phyloP scores from a whole-genome alignment of 2,888 invertebrate species.

The Thelaira solivaga region DNA sequence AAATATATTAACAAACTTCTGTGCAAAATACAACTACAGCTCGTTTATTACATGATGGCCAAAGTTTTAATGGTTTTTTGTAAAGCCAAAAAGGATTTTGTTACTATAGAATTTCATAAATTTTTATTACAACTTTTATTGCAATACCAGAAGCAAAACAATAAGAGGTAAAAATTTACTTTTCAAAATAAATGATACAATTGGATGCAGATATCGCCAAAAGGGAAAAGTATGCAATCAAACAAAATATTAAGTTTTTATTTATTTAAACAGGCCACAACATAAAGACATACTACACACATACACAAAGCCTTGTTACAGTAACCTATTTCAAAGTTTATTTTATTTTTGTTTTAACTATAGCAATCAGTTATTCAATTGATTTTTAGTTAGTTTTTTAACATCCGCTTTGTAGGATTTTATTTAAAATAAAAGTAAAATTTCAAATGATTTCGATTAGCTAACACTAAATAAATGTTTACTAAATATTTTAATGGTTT shows the following conservation, averaged over 20 bases:
- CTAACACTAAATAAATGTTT: neutral
- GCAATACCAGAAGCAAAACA: constrained; percentile 35
- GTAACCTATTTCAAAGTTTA: neutral
- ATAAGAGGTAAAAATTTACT: constrained; percentile 20
- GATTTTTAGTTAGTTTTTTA: neutral
- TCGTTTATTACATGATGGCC: constrained; percentile 47
- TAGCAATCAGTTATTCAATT: neutral
- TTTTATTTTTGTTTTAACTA: neutral
- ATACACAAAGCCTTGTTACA: neutral
- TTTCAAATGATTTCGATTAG: too few species aligned
- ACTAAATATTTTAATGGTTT: neutral
- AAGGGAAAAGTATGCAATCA: neutral
- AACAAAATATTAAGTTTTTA: neutral
- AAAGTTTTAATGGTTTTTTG: constrained; percentile 61
- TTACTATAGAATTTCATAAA: constrained; percentile 33
- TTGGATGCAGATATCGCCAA: constrained; percentile 16
- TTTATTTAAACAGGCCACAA: neutral
- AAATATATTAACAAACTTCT: neutral
- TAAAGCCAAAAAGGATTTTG: constrained; percentile 50
- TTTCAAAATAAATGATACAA: constrained; percentile 21
- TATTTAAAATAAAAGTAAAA: too few species aligned
- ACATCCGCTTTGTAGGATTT: neutral
- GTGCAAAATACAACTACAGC: constrained; percentile 10
- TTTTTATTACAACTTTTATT: constrained; percentile 57
- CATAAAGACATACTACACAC: neutral